phyloP scores from a whole-genome alignment of 2,797 vertebrate genomes.

The Eidolon dupreanum region DNA sequence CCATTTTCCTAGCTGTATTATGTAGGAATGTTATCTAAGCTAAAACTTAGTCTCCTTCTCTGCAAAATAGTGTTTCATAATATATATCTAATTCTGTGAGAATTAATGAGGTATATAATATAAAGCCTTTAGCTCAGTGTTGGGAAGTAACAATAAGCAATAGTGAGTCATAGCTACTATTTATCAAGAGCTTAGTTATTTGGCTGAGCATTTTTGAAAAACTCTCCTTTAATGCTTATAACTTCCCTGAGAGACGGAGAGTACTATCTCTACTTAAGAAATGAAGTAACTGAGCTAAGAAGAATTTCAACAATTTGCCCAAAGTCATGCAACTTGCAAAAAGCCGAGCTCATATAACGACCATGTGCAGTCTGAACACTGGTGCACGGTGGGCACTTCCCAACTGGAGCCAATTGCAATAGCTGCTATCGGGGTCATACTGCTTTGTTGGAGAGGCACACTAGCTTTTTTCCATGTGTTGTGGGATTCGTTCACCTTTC shows the following conservation, averaged over 20 bases:
- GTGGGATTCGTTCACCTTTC: neutral
- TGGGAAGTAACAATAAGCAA: conserved; percentile 15
- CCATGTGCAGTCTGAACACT: fast-evolving
- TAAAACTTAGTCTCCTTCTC: neutral
- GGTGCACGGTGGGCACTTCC: fast-evolving
- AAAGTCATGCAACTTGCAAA: neutral
- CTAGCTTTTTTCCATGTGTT: neutral
- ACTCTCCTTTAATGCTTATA: neutral
- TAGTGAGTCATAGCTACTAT: neutral
- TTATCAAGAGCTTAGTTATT: neutral
- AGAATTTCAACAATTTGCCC: neutral
- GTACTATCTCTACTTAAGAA: neutral
- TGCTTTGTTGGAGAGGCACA: neutral
- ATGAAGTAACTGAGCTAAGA: neutral
- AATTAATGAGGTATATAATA: neutral
- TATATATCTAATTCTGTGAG: neutral
- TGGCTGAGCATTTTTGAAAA: neutral
- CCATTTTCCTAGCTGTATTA: neutral
- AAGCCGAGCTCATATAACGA: neutral
- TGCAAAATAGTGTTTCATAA: neutral
- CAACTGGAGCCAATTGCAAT: neutral
- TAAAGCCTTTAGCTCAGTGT: neutral
- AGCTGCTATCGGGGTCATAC: neutral
- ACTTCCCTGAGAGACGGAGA: neutral
- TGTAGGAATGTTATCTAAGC: neutral